Conservation (phyloP, 2,888 invertebrate species). For the Linnaemya tessellans region DNA sequence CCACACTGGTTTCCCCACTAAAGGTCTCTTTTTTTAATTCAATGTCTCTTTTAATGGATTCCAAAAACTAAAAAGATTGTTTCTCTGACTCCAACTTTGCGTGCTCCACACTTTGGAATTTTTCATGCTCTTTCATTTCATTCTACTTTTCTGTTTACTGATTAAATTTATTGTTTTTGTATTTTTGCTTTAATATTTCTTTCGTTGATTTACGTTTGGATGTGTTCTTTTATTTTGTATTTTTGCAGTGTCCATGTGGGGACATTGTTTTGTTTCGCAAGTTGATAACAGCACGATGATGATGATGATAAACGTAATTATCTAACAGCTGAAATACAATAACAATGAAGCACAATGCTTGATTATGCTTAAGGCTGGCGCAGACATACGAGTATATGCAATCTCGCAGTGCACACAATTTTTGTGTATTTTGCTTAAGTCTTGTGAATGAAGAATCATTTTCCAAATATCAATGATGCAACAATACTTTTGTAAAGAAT, state of each 20-base stretch:
- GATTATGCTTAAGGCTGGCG: constrained; percentile 4
- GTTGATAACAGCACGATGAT: constrained; percentile 54
- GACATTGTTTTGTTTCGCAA: constrained; percentile 45
- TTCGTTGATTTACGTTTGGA: constrained; percentile 55
- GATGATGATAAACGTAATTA: constrained; percentile 52
- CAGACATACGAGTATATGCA: background rate
- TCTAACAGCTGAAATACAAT: constrained; percentile 29
- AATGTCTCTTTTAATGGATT: constrained; percentile 20
- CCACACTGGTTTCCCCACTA: constrained; percentile 5
- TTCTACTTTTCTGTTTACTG: constrained; percentile 45
- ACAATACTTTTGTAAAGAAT: background rate
- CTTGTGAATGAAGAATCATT: background rate
- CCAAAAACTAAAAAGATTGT: background rate
- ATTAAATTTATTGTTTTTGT: constrained; percentile 58
- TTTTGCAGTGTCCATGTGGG: constrained; percentile 62
- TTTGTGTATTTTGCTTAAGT: background rate
- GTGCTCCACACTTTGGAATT: constrained; percentile 30
- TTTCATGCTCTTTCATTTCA: background rate
- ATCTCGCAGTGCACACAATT: background rate
- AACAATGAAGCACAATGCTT: constrained; percentile 8
- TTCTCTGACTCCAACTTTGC: constrained; percentile 35
- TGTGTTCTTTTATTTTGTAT: constrained; percentile 51
- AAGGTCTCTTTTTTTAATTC: constrained; percentile 33
- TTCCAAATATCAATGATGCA: background rate
- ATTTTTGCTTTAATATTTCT: constrained; percentile 30